Evolutionary conservation across 2,797 vertebrate genomes (phyloP).

Genomic region (Smutsia gigantea): DNA sequence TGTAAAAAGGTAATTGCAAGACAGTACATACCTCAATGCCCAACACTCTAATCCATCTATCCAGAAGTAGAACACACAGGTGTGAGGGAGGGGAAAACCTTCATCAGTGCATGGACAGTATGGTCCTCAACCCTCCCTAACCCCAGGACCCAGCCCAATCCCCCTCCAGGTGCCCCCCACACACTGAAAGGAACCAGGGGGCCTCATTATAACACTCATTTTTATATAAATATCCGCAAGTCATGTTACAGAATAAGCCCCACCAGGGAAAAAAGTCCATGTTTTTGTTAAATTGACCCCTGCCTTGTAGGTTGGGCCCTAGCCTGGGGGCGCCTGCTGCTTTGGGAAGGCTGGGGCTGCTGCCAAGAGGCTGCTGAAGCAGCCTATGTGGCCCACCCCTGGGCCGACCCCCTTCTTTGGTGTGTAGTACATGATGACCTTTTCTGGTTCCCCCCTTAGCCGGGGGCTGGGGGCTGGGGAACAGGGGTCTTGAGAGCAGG

Average conservation of each 20-base stretch:
- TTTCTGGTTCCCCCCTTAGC: conserved; percentile 45
- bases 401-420: conserved; percentile 81
- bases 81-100: not conserved
- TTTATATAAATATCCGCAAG: conserved; percentile 84
- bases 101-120: not conserved
- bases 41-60: not conserved
- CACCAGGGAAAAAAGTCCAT: conserved; percentile 77
- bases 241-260: conserved; percentile 83
- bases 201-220: conserved; percentile 81
- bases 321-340: conserved; percentile 75
- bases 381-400: conserved; percentile 67
- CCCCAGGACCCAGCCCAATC: not conserved
- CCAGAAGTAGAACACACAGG: not conserved
- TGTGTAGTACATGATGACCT: conserved; percentile 79
- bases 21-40: not conserved
- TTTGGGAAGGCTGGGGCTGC: conserved; percentile 77
- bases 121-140: not conserved
- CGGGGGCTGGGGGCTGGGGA: conserved; percentile 62
- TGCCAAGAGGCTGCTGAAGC: conserved; percentile 67
- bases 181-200: conserved; percentile 74
- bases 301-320: conserved; percentile 71
- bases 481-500: conserved; percentile 66
- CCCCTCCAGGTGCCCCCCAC: not conserved
- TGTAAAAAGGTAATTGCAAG: not conserved
- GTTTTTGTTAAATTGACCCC: conserved; percentile 78